Evolutionary conservation across 2,888 invertebrate species (phyloP), one percentile per base, ranked within the genome.

Genomic region (Ariolimax columbianus): DNA sequence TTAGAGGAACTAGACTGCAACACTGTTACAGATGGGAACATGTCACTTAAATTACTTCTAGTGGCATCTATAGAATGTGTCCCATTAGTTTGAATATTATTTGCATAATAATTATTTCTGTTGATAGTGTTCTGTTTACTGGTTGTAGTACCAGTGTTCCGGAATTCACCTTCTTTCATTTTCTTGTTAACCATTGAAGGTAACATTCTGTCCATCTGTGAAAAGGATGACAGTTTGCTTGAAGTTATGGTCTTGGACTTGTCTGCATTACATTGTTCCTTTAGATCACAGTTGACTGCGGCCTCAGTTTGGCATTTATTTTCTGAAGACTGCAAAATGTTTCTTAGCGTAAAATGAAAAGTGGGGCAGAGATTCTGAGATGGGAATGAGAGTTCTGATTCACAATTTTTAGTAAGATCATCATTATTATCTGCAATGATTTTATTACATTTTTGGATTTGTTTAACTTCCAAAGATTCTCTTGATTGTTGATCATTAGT

Each of bases 101-200:
- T n/a, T n/a, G n/a, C n/a, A n/a, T n/a, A n/a, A n/a, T n/a, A n/a
- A 38, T 14, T 38, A 70, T 23, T 70, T 70, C 70, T 70, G 59
- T 23, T 59, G 59, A 59, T 14, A 23, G 59, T 59, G 33, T 68
- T 23, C n/a, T 9, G 7, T 3, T 14, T 68, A 9, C 66, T 33
- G 4, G 36, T 9, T 68, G 4, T 70, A 72, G 72, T 23, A 72
- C 38, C 23, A 40, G 26, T 40, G 26, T 72, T 38, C 26, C 38
- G 1, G 26, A 72, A 40, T 23, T n/a, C n/a, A 75, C 26, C 47
- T 6, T 4, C 23, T 3, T 17, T 75, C 14, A 75, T 51, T 6
- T 26, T 33, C 33, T 75, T 51, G 3, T 2, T 47, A 30, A 51
- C 30, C 26, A 51, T n/a, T 33, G 47, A 47, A 51, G 47, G 51